Evolutionary conservation across 2,113 vertebrate species (phyloP), one percentile per base, ranked within the genome.

Genomic region (Paradoxurus hermaphroditus): DNA sequence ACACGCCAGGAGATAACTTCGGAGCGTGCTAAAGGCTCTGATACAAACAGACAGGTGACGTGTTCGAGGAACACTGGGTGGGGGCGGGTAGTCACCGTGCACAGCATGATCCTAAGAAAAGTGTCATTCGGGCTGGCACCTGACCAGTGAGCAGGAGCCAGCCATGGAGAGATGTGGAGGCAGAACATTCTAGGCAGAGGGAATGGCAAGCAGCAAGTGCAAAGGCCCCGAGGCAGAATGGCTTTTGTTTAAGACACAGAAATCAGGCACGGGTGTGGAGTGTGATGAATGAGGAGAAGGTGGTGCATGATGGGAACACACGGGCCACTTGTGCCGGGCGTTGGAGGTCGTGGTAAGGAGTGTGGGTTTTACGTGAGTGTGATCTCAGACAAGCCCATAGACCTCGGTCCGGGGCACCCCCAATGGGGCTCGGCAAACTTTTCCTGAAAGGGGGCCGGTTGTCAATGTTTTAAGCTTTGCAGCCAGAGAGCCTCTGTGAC

Each of bases 291-390:
- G 49, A 56, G 62, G 67, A 13, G 41, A 46, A 2, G 6, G 70
- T 3, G 3, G 29, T 73, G 9, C 2, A 0, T 53, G 41, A 19
- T 25, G 31, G 39, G 12, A 5, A 18, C 34, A n/a, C 1, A 23
- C 0, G 2, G 49, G 3, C 31, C n/a, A 8, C 46, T 31, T 4
- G 3, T 0, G 0, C 34, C 39, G 49, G 65, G 63, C 39, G 67
- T 73, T 63, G 21, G 75, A 56, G 78, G n/a, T 34, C 72, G 1
- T 14, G 44, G 83, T 46, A 11, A 46, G n/a, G 16, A 92, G 7
- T 25, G 7, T 63, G 27, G 39, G 7, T 62, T 75, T 73, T 73
- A 7, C 77, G 36, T 62, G n/a, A 46, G 3, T 44, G 27, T 34
- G 11, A 51, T 53, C n/a, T 51, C 36, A n/a, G 39, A 9, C 8